Conservation (phyloP, 2,113 vertebrate genomes). For the Peromyscus polionotus region DNA sequence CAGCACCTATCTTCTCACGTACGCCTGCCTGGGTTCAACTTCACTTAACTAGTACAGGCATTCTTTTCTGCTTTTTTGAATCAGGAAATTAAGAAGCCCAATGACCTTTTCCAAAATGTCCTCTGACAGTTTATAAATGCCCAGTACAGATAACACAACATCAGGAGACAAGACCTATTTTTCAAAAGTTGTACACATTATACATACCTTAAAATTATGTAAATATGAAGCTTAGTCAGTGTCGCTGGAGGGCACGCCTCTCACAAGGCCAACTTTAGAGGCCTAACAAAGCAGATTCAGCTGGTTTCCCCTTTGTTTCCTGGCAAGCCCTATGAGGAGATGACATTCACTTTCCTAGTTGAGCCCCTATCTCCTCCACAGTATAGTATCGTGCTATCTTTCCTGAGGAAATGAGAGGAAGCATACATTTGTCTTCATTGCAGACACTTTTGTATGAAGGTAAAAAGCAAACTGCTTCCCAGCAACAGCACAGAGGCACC, state of each 20-base stretch:
- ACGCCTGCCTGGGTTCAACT: neutral
- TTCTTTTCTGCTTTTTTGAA: neutral
- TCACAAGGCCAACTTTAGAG: neutral
- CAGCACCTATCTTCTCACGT: neutral
- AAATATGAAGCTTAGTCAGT: neutral
- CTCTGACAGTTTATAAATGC: neutral
- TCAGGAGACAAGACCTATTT: slow-evolving; percentile 6
- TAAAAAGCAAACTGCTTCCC: slow-evolving; percentile 87
- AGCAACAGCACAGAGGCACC: slow-evolving; percentile 87
- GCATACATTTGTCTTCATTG: slow-evolving; percentile 87
- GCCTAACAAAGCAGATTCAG: slow-evolving; percentile 57
- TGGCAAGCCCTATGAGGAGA: slow-evolving; percentile 76
- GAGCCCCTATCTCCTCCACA: slow-evolving; percentile 78
- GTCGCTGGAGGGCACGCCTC: neutral
- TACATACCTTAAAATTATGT: slow-evolving; percentile 1
- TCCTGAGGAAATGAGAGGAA: slow-evolving; percentile 83
- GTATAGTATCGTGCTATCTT: slow-evolving; percentile 77
- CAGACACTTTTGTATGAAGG: slow-evolving; percentile 85
- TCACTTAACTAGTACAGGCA: neutral
- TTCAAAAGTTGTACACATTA: slow-evolving; percentile 41
- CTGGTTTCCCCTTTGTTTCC: slow-evolving; percentile 58
- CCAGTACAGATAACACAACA: neutral
- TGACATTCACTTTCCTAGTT: slow-evolving; percentile 57
- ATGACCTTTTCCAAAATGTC: neutral
- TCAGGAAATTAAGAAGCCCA: neutral